Evolutionary conservation across 1,140 invertebrate genomes (phyloP).

Genomic region (Anthonomus grandis): DNA sequence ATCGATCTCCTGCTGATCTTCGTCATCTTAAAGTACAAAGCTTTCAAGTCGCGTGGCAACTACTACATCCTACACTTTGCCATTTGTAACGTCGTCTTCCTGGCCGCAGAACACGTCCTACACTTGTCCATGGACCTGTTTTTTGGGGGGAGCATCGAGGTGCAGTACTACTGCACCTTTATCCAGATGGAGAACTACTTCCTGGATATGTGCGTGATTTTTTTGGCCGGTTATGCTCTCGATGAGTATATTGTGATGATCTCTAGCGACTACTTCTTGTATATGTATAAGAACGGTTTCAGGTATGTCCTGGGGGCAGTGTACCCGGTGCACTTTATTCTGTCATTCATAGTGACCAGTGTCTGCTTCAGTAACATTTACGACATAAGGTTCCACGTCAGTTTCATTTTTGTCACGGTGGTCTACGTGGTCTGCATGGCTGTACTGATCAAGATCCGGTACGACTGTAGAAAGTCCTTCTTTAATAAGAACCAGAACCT

Average conservation of each 20-base stretch:
- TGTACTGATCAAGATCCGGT: neutral
- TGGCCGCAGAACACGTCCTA: neutral
- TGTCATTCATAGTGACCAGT: slow-evolving; percentile 5
- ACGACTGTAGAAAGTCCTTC: neutral
- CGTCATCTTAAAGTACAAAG: slow-evolving; percentile 23
- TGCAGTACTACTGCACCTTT: slow-evolving; percentile 22
- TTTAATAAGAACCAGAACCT: slow-evolving; percentile 3
- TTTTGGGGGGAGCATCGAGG: slow-evolving; percentile 6
- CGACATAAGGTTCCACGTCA: slow-evolving; percentile 1
- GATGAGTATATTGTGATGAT: slow-evolving; percentile 16
- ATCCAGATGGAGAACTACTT: slow-evolving; percentile 21
- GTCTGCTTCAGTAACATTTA: slow-evolving; percentile 1
- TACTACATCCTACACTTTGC: slow-evolving; percentile 25
- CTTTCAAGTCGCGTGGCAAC: slow-evolving; percentile 25
- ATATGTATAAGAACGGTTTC: slow-evolving; percentile 13
- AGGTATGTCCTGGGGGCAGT: slow-evolving; percentile 9
- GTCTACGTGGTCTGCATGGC: neutral
- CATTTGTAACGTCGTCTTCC: slow-evolving; percentile 22
- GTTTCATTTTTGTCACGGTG: slow-evolving; percentile 12
- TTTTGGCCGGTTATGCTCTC: slow-evolving; percentile 12
- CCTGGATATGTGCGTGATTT: slow-evolving; percentile 16
- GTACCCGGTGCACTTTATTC: slow-evolving; percentile 5
- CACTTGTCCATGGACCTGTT: slow-evolving; percentile 20
- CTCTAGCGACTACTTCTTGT: slow-evolving; percentile 7
- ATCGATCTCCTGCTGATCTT: slow-evolving; percentile 21